A percentile compares a stretch with the other conserved stretches of the same genome.
Evolutionary conservation across 1,140 invertebrate species (phyloP).

Genomic region (Drosophila ananassae): DNA sequence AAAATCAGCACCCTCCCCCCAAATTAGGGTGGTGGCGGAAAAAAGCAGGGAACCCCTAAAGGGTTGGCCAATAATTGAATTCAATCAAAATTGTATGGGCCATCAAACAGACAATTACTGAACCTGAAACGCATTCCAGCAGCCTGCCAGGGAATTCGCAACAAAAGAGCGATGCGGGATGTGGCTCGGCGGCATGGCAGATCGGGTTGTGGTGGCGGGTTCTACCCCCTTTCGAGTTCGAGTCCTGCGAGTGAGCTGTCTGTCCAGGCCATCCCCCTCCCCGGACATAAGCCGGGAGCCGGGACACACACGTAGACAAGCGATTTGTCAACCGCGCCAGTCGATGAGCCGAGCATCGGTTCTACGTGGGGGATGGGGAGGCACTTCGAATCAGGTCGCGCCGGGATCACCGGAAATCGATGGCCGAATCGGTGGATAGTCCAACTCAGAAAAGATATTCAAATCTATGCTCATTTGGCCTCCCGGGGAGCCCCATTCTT

Average conservation of each 20-base stretch:
- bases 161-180: neutral
- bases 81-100: conserved; percentile 84
- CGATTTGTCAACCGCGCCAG: no score
- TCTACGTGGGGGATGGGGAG: no score
- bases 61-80: conserved; percentile 74
- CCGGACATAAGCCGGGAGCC: no score
- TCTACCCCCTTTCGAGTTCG: no score
- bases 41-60: conserved; percentile 16
- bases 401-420: neutral
- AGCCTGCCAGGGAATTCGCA: conserved; percentile 33
- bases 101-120: conserved; percentile 81
- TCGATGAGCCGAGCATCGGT: no score
- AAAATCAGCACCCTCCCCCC: neutral
- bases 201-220: no score
- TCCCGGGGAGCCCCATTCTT: neutral
- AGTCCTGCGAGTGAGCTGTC: no score
- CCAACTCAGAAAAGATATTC: neutral
- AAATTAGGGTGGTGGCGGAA: neutral
- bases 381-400: neutral
- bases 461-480: neutral
- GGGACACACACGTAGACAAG: no score
- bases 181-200: no score
- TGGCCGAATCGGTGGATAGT: no score
- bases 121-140: no score
- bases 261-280: no score